Percentiles rank a stretch among this genome's conserved stretches.
phyloP scores from a whole-genome alignment of 2,888 invertebrate species.

The Xanthia icteritia region DNA sequence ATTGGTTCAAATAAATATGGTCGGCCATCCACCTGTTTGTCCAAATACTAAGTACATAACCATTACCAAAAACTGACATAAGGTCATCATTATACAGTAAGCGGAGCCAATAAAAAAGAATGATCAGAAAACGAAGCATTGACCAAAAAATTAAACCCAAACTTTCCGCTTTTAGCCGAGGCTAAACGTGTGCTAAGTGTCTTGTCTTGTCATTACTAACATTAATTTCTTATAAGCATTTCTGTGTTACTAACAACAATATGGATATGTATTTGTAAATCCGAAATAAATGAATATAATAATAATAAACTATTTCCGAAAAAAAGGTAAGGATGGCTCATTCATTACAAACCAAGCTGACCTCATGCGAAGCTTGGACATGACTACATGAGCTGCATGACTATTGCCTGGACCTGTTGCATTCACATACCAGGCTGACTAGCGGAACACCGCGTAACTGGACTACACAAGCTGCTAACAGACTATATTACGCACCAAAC shows the following conservation, averaged over 20 bases:
- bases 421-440: slow-evolving; percentile 80
- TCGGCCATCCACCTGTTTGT: not conserved
- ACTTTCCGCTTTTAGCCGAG: too few species aligned
- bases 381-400: slow-evolving; percentile 70
- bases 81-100: slow-evolving; percentile 18
- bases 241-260: too few species aligned
- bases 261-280: too few species aligned
- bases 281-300: too few species aligned
- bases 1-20: not conserved
- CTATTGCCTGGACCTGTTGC: slow-evolving; percentile 75
- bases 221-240: too few species aligned
- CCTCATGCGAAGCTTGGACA: slow-evolving; percentile 43
- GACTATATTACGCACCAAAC: slow-evolving; percentile 46
- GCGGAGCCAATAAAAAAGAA: not conserved
- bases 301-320: not conserved
- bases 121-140: not conserved
- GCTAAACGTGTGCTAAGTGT: too few species aligned
- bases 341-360: slow-evolving; percentile 39
- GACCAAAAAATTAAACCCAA: not conserved
- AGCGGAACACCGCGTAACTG: slow-evolving; percentile 83
- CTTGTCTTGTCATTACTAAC: too few species aligned
- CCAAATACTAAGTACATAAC: not conserved
- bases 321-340: slow-evolving; percentile 25
- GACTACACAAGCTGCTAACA: slow-evolving; percentile 69
- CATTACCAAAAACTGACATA: not conserved